These are phyloP conservation scores for Holothuria glaberrima DNA, from an alignment of 35 echinoderm and acorn worm species.

Conservation along the genomic window DNA sequence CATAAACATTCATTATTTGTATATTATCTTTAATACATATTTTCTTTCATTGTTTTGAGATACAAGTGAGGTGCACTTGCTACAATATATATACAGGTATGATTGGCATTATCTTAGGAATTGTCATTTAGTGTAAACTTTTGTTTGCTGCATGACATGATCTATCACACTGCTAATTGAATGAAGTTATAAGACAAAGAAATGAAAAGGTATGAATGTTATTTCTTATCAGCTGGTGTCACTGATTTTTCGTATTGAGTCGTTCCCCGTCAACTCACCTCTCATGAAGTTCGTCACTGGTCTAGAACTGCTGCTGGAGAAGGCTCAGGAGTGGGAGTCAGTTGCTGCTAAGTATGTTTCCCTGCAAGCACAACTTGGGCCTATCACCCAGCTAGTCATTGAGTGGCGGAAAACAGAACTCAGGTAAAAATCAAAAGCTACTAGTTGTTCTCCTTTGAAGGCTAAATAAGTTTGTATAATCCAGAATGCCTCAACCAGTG, in stretches of 20 bases:
- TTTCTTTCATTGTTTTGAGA: not conserved
- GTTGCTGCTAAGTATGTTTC: slow-evolving; percentile 84
- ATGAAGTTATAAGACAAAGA: no score
- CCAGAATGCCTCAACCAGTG: no score
- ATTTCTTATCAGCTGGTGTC: slow-evolving; percentile 58
- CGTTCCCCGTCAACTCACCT: slow-evolving; percentile 83
- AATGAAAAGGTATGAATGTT: not conserved
- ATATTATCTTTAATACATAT: no score
- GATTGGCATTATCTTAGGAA: no score
- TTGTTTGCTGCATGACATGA: no score
- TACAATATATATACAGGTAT: no score
- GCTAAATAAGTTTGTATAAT: no score
- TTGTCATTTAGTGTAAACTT: no score
- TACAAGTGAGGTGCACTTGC: not conserved
- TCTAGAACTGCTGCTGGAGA: slow-evolving; percentile 84
- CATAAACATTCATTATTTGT: no score
- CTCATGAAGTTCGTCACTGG: slow-evolving; percentile 98
- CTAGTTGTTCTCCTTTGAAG: not conserved
- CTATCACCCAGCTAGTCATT: slow-evolving; percentile 90
- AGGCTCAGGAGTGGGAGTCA: slow-evolving; percentile 97
- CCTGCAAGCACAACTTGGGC: slow-evolving; percentile 75
- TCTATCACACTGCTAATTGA: no score
- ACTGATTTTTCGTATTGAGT: slow-evolving; percentile 79
- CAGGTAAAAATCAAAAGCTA: slow-evolving; percentile 42
- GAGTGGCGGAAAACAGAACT: slow-evolving; percentile 96